Evolutionary conservation across 2,113 vertebrate genomes (phyloP), one percentile per base, ranked within the genome.

Genomic region (Crypturellus undulatus): DNA sequence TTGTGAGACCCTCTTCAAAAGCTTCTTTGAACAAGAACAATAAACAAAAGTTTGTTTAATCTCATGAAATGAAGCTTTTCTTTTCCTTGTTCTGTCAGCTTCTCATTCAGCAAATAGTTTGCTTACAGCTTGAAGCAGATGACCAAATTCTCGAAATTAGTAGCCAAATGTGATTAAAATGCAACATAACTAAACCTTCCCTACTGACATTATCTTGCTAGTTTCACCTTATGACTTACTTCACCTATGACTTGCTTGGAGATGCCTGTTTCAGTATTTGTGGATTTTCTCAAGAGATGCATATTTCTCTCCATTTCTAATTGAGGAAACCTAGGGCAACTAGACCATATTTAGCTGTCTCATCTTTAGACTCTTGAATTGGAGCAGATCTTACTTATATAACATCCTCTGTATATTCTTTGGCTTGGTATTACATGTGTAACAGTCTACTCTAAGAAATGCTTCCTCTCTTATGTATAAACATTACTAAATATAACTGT

Each of bases 21-120:
- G n/a, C 10, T 70, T 89, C 63, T 59, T 47, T 79, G 64, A 71
- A 67, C 19, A 32, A 64, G 38, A 87, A 79, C n/a, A 89, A 91
- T 51, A 68, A 76, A 78, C 38, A 71, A 73, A 92, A 76, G 26
- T 71, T 72, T 58, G 5, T 25, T 88, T 80, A 84, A 88, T 86
- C 45, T 90, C 68, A 54, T 30, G 5, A 91, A 92, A 87, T 45
- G 5, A 92, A 87, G 32, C 34, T 91, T 94, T 71, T 85, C 36
- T 70, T 92, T 81, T 79, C 28, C 26, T 68, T 68, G 19, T 42
- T 3, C 0, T 93, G 28, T 83, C 60, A 83, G 42, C 47, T 52
- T 15, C 83, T 90, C 64, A 65, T 64, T 80, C 63, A 79, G 45
- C 28, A 83, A 84, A 30, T 72, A 17, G 42, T 71, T 90, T 81